A percentile compares a stretch with the other conserved stretches of the same genome.
phyloP scores from a whole-genome alignment of 2,113 vertebrate genomes.

The Cyprinodon variegatus region DNA sequence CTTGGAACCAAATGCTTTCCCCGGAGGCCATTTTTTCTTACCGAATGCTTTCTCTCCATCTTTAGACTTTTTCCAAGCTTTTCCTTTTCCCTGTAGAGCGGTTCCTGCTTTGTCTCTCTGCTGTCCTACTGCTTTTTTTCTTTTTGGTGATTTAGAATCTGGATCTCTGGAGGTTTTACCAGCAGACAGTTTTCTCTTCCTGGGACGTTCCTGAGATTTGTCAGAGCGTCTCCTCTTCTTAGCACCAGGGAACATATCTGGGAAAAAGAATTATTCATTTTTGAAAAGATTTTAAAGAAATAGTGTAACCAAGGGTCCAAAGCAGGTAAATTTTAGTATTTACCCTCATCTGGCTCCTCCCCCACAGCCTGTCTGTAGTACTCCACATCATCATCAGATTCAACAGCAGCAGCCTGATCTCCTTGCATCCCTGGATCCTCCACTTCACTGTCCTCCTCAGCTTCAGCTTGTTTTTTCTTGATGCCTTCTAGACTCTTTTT shows the following conservation, averaged over 20 bases:
- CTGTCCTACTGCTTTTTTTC: slow-evolving; percentile 12
- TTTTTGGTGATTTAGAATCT: slow-evolving; percentile 34
- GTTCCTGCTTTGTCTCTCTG: slow-evolving; percentile 20
- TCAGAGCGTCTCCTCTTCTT: slow-evolving; percentile 62
- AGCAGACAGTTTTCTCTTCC: slow-evolving; percentile 64
- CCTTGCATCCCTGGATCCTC: slow-evolving; percentile 85
- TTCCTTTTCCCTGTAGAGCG: slow-evolving; percentile 12
- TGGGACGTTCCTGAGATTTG: slow-evolving; percentile 45
- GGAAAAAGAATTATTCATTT: not conserved
- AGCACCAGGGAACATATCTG: slow-evolving; percentile 80
- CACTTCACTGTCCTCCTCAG: slow-evolving; percentile 80
- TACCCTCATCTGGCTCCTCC: slow-evolving; percentile 89
- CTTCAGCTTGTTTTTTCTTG: slow-evolving; percentile 66
- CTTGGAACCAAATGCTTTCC: slow-evolving; percentile 59
- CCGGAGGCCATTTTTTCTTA: slow-evolving; percentile 36
- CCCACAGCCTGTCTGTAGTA: slow-evolving; percentile 92
- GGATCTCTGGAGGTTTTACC: slow-evolving; percentile 20
- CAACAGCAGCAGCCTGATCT: slow-evolving; percentile 38
- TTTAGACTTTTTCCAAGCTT: slow-evolving; percentile 42
- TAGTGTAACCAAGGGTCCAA: not conserved
- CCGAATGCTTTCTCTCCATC: slow-evolving; percentile 51
- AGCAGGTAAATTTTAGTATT: not conserved
- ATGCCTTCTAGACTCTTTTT: slow-evolving; percentile 88
- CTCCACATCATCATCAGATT: slow-evolving; percentile 87
- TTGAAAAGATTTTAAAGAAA: not conserved